Evolutionary conservation across 1,140 invertebrate species (phyloP), one percentile per base, ranked within the genome.

Genomic region (Protaetia brevitarsis): DNA sequence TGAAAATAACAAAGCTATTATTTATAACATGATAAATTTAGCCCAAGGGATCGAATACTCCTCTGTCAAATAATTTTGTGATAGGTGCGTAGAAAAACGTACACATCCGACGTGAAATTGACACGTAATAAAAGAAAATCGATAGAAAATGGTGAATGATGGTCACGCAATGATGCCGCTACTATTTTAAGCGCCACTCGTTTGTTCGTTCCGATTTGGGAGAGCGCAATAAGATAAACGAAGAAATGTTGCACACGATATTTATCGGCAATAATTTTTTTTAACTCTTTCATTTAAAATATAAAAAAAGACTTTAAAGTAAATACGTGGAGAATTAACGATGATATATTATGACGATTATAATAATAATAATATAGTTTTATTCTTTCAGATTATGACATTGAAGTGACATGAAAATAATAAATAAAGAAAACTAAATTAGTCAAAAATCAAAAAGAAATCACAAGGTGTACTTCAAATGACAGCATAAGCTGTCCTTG

Each of bases 61-160:
- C 26, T 51, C 41, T 51, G 41, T 51, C 41, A 51, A 23, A 51
- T 51, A 51, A 51, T 51, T 51, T 51, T 23, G 26, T 51, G 41
- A 23, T 51, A 51, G 41, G 41, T 19, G 41, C n/a, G 19, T 10
- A 4, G 16, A 51, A 51, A 45, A 51, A 19, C n/a, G 4, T 51
- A 51, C 41, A 23, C 41, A 51, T 51, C 41, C 19, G 26, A 51
- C 21, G 26, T 23, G 41, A 23, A 51, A 51, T 51, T 51, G 41
- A 51, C 41, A 51, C 41, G 41, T 51, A 51, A 51, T 23, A 51
- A 51, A 51, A 23, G 41, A 51, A 51, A 51, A 51, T 51, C 41
- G 41, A 51, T 51, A 51, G 41, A 51, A 51, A 51, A 51, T 23
- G 19, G 41, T 19, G 41, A 51, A 7, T 23, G 16, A 51, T 19